Evolutionary conservation across 2,113 vertebrate species (phyloP), one percentile per base, ranked within the genome.

Genomic region (Callorhinus ursinus): DNA sequence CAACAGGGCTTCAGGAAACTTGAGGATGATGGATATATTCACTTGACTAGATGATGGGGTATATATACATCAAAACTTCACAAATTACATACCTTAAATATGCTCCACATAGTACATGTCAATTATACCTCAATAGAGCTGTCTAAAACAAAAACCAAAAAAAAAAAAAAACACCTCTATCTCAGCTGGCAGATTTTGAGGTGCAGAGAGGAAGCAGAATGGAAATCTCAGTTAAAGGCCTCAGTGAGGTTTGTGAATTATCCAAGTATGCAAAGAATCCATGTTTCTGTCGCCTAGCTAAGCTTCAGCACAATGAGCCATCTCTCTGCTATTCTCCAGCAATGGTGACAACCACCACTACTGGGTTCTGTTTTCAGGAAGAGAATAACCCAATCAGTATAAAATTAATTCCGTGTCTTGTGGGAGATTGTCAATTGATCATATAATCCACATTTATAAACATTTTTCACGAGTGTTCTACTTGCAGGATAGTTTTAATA

Each of bases 371-470:
- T 80, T 80, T 74, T 26, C 21, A 24, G 57, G 55, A 94, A 80
- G 28, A 89, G 19, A 93, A 95, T 82, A 77, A 88, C 10, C 65
- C 33, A 81, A 39, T 82, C 80, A n/a, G 26, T 51, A 85, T 49
- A 81, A 96, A 94, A 87, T 83, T n/a, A 95, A 94, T 24, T 76
- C 55, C 10, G 19, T 31, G 33, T 93, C 63, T 95, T 93, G 8
- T 42, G 55, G 88, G 22, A 96, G 59, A 80, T 4, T 95, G 42
- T 71, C 46, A 93, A 14, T 71, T 93, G 88, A 86, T 86, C 67
- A 96, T 21, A 86, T 81, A 65, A 88, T 49, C 21, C 53, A 96
- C 33, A 95, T 26, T 88, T 91, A 63, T 14, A 96, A 89, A 88
- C 49, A 69, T 80, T 53, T 84, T 93, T 53, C 79, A 96, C 88